Evolutionary conservation across 2,888 invertebrate genomes (phyloP).

Genomic region (Apantesis nais): DNA sequence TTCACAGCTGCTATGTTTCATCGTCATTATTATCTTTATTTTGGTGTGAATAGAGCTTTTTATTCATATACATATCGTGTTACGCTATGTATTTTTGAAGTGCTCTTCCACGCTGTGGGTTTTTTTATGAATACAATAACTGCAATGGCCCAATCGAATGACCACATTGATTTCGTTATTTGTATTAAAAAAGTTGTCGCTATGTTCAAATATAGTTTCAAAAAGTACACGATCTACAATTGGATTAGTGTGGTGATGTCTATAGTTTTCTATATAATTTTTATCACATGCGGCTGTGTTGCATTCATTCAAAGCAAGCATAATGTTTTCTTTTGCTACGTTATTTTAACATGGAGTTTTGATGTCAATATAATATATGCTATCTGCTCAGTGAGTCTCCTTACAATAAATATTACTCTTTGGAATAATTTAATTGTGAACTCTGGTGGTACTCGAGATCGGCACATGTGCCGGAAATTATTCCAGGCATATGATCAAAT

Average conservation of each 20-base stretch:
- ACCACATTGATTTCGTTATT: conserved; percentile 2
- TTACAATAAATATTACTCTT: conserved; percentile 20
- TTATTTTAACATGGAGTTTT: neutral
- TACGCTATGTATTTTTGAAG: neutral
- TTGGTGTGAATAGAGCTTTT: too few species aligned
- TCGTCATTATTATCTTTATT: neutral
- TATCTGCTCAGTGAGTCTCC: too few species aligned
- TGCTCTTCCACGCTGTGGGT: neutral
- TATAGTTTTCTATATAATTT: neutral
- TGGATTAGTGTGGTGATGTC: neutral
- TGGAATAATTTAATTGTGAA: conserved; percentile 1
- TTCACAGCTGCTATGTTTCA: neutral
- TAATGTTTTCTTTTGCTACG: neutral
- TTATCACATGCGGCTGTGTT: neutral
- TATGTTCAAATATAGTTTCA: too few species aligned
- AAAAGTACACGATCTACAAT: too few species aligned
- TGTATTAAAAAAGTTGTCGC: conserved; percentile 3
- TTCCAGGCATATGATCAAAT: too few species aligned
- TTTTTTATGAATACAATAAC: neutral
- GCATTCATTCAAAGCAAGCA: too few species aligned
- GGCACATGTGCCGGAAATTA: too few species aligned
- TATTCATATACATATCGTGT: neutral
- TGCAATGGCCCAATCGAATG: neutral
- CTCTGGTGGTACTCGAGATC: too few species aligned
- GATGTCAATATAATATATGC: conserved; percentile 13